Evolutionary conservation across 2,113 vertebrate species (phyloP).

Genomic region (Menura novaehollandiae): DNA sequence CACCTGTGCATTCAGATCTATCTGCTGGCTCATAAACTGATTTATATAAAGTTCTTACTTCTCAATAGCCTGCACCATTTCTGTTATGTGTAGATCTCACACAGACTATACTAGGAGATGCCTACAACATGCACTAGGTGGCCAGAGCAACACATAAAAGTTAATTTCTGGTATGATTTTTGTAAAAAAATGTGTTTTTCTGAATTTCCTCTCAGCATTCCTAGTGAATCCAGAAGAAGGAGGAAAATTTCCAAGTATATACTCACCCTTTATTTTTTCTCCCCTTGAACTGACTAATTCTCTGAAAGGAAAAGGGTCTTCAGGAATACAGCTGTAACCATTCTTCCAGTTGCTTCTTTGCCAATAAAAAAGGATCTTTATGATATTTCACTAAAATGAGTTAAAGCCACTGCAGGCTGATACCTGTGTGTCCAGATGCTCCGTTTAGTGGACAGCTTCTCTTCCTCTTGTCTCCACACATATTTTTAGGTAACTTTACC

Average conservation of each 20-base stretch:
- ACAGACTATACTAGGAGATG: not conserved
- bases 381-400: not conserved
- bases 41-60: slow-evolving; percentile 22
- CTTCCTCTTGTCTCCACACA: not conserved
- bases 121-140: not conserved
- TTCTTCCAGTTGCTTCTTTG: not conserved
- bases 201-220: not conserved
- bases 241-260: not conserved
- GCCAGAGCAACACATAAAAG: not conserved
- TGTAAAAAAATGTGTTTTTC: not conserved
- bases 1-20: slow-evolving; percentile 52
- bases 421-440: not conserved
- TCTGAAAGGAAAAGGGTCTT: not conserved
- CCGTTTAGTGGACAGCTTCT: not conserved
- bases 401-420: not conserved
- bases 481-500: not conserved
- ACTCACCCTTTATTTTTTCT: not conserved
- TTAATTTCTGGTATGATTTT: not conserved
- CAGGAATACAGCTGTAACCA: not conserved
- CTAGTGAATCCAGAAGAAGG: not conserved
- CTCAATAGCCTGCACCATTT: not conserved
- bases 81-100: not conserved
- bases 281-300: not conserved
- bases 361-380: not conserved
- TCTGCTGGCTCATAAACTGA: not conserved